phyloP scores from a whole-genome alignment of 2,797 vertebrate species.

The Dallia pectoralis region DNA sequence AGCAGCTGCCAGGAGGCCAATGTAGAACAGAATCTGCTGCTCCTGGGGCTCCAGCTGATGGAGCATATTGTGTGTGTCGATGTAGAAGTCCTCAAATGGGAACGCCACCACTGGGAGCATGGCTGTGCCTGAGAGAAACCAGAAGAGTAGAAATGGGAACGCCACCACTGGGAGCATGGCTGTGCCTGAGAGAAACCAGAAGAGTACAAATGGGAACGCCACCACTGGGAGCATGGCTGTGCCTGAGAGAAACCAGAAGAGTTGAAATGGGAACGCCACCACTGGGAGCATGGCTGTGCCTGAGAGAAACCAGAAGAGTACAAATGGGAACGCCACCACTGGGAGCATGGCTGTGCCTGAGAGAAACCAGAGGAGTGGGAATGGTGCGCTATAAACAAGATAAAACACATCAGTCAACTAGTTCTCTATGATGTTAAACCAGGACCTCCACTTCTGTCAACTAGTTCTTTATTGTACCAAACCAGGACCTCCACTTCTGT shows the following conservation, averaged over 20 bases:
- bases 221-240: constrained; percentile 84
- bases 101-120: constrained; percentile 88
- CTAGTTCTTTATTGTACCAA: not conserved
- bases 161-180: constrained; percentile 84
- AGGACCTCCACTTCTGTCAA: not conserved
- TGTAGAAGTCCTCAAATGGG: constrained; percentile 87
- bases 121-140: constrained; percentile 77
- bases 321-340: constrained; percentile 87
- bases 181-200: constrained; percentile 82
- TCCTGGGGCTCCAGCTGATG: constrained; percentile 72
- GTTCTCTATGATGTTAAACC: not conserved
- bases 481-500: not conserved
- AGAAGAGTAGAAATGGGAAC: constrained; percentile 55
- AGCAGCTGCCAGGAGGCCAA: constrained; percentile 79
- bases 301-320: constrained; percentile 80
- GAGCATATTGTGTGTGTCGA: constrained; percentile 75
- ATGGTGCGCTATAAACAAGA: not conserved
- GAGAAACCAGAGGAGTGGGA: not conserved
- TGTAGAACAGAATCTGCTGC: constrained; percentile 82
- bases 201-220: constrained; percentile 89
- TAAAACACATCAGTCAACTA: not conserved
- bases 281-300: constrained; percentile 85
- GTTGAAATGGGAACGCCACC: constrained; percentile 89
- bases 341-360: constrained; percentile 86
- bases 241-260: constrained; percentile 81